Conservation (phyloP, 2,797 vertebrate genomes). For the Yasuhikotakia modesta region DNA sequence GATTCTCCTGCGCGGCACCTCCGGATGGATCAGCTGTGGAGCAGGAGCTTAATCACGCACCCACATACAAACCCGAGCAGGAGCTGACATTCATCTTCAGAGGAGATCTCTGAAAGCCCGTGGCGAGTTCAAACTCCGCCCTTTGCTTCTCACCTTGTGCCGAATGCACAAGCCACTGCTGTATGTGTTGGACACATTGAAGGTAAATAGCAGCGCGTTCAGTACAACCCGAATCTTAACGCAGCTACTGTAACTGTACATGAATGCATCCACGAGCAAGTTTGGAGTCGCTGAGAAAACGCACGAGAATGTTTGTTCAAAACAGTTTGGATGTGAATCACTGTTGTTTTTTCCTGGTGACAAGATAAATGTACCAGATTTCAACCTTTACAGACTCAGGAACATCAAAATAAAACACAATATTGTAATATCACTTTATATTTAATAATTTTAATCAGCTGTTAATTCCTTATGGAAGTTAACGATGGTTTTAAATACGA, state of each 20-base stretch:
- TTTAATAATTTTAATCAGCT: no score
- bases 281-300: slow-evolving; percentile 1
- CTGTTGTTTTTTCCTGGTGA: background rate
- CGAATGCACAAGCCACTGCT: slow-evolving; percentile 4
- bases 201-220: slow-evolving; percentile 4
- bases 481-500: no score
- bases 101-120: slow-evolving; percentile 4
- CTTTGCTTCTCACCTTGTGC: slow-evolving; percentile 66
- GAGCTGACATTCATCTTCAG: slow-evolving; percentile 11
- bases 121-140: slow-evolving; percentile 63
- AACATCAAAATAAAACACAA: no score
- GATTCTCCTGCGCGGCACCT: slow-evolving; percentile 27
- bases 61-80: slow-evolving; percentile 6
- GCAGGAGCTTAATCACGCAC: background rate
- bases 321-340: background rate
- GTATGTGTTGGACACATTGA: background rate
- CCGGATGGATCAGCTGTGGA: slow-evolving; percentile 11
- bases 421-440: no score
- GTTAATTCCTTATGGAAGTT: no score
- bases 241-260: background rate
- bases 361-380: no score
- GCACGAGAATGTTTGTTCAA: slow-evolving; percentile 5
- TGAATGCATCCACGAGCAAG: background rate
- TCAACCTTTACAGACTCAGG: no score
- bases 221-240: slow-evolving; percentile 11